These are phyloP conservation scores for Pelosia muscerda DNA, from an alignment of 2,888 invertebrate species.

Conservation along the genomic window DNA sequence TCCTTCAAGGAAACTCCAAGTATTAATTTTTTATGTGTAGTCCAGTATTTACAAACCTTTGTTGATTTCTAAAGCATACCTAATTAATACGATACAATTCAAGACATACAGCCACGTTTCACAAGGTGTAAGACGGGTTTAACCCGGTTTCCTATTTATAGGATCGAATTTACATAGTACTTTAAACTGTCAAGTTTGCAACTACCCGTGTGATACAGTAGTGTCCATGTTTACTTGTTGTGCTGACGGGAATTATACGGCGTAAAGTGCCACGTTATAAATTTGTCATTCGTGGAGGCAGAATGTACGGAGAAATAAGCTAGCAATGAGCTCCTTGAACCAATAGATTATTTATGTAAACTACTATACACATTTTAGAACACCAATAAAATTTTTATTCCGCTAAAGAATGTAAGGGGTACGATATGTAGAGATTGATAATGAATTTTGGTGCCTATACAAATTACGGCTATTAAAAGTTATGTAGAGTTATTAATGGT, in stretches of 20 bases:
- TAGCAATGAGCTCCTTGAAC: too few species aligned
- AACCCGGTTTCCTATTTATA: conserved; percentile 29
- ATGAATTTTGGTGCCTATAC: too few species aligned
- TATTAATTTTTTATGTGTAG: not conserved
- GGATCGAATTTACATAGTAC: conserved; percentile 30
- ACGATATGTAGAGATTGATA: too few species aligned
- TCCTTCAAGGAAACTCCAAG: not conserved
- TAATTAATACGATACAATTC: conserved; percentile 11
- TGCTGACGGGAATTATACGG: not conserved
- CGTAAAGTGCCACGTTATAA: too few species aligned
- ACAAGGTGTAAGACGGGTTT: conserved; percentile 31
- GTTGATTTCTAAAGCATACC: conserved; percentile 11
- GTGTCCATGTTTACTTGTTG: not conserved
- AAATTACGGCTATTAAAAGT: too few species aligned
- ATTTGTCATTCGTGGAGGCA: too few species aligned
- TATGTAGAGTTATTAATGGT: too few species aligned
- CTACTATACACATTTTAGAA: too few species aligned
- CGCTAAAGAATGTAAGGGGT: too few species aligned
- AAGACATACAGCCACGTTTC: conserved; percentile 31
- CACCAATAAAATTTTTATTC: too few species aligned
- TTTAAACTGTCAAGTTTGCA: not conserved
- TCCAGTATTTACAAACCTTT: not conserved
- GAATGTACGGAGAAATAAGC: too few species aligned
- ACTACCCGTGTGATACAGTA: not conserved
- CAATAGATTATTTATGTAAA: too few species aligned